Conservation (phyloP, 2,113 vertebrate genomes). For the Tauraco erythrolophus region DNA sequence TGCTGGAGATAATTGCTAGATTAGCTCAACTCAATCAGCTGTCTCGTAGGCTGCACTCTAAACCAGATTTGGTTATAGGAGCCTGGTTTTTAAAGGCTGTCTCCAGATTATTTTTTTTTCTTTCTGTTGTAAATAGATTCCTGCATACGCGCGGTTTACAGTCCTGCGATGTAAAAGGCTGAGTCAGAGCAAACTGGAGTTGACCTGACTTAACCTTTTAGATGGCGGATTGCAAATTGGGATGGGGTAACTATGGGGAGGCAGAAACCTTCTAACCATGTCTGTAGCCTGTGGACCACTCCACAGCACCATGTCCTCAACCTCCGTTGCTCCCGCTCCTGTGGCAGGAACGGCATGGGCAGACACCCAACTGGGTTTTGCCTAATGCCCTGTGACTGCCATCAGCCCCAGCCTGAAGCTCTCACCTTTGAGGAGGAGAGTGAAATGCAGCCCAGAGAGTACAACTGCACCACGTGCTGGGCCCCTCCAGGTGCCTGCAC, state of each 20-base stretch:
- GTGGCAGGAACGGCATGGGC: background rate
- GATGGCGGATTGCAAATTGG: background rate
- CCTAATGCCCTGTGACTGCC: background rate
- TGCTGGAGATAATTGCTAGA: background rate
- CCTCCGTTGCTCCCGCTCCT: background rate
- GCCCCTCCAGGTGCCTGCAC: background rate
- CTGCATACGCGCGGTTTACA: background rate
- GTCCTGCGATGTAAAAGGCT: background rate
- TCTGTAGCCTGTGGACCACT: background rate
- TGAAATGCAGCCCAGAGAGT: background rate
- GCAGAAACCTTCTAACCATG: background rate
- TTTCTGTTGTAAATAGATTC: background rate
- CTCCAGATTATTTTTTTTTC: background rate
- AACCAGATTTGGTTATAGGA: background rate
- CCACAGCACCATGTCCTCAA: background rate
- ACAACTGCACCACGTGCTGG: background rate
- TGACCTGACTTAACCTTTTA: background rate
- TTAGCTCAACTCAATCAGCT: conserved; percentile 17
- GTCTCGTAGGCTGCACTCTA: background rate
- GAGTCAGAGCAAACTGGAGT: background rate
- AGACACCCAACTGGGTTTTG: background rate
- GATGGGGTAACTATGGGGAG: background rate
- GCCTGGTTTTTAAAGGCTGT: background rate
- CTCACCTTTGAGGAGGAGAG: background rate
- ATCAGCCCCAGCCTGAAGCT: background rate